Percentiles rank a stretch among this genome's conserved stretches.
phyloP scores from a whole-genome alignment of 2,888 invertebrate genomes.

The Hydriomena furcata region DNA sequence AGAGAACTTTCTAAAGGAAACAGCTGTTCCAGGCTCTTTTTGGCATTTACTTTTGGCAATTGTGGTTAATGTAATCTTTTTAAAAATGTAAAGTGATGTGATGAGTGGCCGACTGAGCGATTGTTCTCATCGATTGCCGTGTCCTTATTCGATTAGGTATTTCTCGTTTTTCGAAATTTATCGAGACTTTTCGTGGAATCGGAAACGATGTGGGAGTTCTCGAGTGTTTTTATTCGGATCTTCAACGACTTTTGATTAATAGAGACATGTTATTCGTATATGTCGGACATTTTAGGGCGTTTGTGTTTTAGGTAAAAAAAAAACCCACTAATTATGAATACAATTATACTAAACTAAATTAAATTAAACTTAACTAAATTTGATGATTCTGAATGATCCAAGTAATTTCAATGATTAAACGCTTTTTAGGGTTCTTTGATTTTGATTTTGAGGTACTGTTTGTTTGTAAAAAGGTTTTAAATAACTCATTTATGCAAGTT shows the following conservation, averaged over 20 bases:
- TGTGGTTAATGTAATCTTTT: slow-evolving; percentile 34
- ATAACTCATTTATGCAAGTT: too few relatives aligned
- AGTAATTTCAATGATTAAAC: too few relatives aligned
- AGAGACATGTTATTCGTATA: slow-evolving; percentile 70
- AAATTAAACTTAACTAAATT: too few relatives aligned
- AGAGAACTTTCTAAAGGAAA: not conserved
- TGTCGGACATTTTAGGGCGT: slow-evolving; percentile 9
- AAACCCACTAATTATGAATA: too few relatives aligned
- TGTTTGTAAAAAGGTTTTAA: too few relatives aligned
- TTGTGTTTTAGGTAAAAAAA: slow-evolving; percentile 5
- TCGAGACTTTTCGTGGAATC: slow-evolving; percentile 63
- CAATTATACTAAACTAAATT: too few relatives aligned
- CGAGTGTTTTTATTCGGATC: slow-evolving; percentile 53
- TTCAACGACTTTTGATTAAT: slow-evolving; percentile 58
- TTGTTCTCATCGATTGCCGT: slow-evolving; percentile 56
- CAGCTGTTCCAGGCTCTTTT: not conserved
- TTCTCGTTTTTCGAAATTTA: slow-evolving; percentile 59
- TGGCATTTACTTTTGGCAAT: slow-evolving; percentile 18
- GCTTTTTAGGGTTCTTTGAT: too few relatives aligned
- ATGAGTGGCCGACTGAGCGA: slow-evolving; percentile 40
- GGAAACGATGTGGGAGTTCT: slow-evolving; percentile 69
- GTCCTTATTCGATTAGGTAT: slow-evolving; percentile 72
- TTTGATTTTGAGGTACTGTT: too few relatives aligned
- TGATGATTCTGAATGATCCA: too few relatives aligned
- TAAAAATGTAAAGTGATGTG: slow-evolving; percentile 49